Evolutionary conservation across 1,140 invertebrate genomes (phyloP).

Genomic region (Delia radicum): DNA sequence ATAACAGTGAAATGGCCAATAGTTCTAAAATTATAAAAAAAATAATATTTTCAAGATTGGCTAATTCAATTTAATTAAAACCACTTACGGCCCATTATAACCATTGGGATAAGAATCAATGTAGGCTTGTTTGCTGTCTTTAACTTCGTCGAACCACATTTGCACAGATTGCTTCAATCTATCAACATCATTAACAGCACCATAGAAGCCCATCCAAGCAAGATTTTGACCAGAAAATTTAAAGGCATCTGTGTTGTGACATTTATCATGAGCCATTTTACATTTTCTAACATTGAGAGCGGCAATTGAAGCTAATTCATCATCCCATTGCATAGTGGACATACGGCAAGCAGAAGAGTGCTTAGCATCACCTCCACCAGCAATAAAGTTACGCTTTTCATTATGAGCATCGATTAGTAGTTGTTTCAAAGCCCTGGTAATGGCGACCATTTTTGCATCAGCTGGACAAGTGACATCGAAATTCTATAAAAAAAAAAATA

Average conservation of each 20-base stretch:
- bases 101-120: neutral
- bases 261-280: conserved; percentile 41
- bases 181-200: conserved; percentile 11
- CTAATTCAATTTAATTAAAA: conserved; percentile 25
- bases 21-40: conserved; percentile 13
- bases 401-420: conserved; percentile 36
- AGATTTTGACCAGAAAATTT: conserved; percentile 48
- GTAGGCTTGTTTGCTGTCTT: neutral
- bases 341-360: conserved; percentile 42
- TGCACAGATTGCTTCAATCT: neutral
- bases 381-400: conserved; percentile 39
- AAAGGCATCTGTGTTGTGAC: conserved; percentile 44
- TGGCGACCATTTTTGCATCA: conserved; percentile 30
- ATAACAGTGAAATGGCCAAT: conserved; percentile 50
- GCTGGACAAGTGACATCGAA: conserved; percentile 31
- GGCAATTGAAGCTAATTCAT: conserved; percentile 44
- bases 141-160: conserved; percentile 30
- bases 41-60: neutral
- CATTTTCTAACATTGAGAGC: conserved; percentile 43
- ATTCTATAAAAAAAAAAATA: neutral
- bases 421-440: conserved; percentile 30
- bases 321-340: conserved; percentile 48
- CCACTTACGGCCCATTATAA: conserved; percentile 5
- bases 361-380: conserved; percentile 35
- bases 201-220: conserved; percentile 39